A percentile compares a stretch with the other conserved stretches of the same genome.
Conservation (phyloP, 2,113 vertebrate genomes). For the Phasianus colchicus region DNA sequence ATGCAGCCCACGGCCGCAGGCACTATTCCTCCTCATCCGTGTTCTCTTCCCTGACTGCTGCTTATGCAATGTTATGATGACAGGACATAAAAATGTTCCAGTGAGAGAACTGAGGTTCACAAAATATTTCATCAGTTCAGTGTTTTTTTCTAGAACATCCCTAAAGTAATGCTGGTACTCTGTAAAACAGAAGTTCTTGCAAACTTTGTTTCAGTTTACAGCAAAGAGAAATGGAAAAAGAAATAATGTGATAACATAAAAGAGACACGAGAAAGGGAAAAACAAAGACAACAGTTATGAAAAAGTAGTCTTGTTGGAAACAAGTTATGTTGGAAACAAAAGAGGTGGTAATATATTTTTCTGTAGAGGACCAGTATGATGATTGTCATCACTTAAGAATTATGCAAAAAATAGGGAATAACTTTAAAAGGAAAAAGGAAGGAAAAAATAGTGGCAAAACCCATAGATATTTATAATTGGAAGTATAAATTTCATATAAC, state of each 20-base stretch:
- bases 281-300: neutral
- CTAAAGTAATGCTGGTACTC: neutral
- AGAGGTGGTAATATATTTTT: neutral
- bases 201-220: neutral
- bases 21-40: neutral
- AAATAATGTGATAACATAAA: neutral
- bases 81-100: conserved; percentile 10
- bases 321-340: neutral
- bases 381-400: neutral
- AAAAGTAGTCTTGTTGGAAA: neutral
- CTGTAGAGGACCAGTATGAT: neutral
- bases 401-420: neutral
- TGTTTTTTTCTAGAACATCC: neutral
- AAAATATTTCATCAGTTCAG: conserved; percentile 4
- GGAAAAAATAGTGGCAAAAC: neutral
- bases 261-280: neutral
- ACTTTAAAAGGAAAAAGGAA: neutral
- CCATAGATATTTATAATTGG: neutral
- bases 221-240: neutral
- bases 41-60: conserved; percentile 13
- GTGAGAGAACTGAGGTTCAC: conserved; percentile 8
- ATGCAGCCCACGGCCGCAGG: neutral
- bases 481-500: neutral
- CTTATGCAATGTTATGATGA: conserved; percentile 22
- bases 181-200: neutral